Base-by-base conservation (phyloP, 1,140 invertebrate genomes). In the Macrocentrus cingulum region DNA sequence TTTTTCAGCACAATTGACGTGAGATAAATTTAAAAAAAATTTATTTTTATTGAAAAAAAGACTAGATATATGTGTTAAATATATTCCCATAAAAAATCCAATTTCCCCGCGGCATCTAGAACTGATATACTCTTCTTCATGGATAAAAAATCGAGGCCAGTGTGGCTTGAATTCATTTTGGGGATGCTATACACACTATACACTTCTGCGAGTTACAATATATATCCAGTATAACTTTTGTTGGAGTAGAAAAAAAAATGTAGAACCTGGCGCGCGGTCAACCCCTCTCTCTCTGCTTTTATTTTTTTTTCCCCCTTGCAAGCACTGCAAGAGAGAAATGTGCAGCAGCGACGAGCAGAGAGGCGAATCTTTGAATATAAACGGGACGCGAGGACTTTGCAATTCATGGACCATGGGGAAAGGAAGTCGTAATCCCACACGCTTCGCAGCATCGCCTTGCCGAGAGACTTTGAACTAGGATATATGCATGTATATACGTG, bases 341-440 rank as follows among this genome's bases (percentile, higher is more conserved):
- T 22, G 34, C 41, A 59, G 59, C 58, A 50, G 58, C 22, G 45
- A 59, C 41, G 56, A n/a, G 53, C 42, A 56, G 52, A 51, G 62
- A 54, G 46, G 64, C 56, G 61, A 65, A 67, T 64, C 63, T 68
- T 63, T 70, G 68, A 70, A 70, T 70, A 70, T 67, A 68, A 70
- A 70, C 66, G 66, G 51, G 51, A 51, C 49, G n/a, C n/a, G 32
- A 23, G 9, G 23, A 19, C 61, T 70, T 70, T 70, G 67, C 65
- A 70, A 68, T 68, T 69, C 68, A 69, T 69, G 65, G 65, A 60
- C 59, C 56, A 66, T 63, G 60, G 55, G 65, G 25, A 52, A 54
- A 59, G 61, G 53, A 62, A 62, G 56, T 62, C 61, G 61, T 62
- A 62, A 62, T 62, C 61, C 56, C 61, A 59, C 48, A 62, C 57